These are phyloP conservation scores for Athetis lepigone DNA, from an alignment of 2,888 invertebrate genomes.

Conservation along the genomic window DNA sequence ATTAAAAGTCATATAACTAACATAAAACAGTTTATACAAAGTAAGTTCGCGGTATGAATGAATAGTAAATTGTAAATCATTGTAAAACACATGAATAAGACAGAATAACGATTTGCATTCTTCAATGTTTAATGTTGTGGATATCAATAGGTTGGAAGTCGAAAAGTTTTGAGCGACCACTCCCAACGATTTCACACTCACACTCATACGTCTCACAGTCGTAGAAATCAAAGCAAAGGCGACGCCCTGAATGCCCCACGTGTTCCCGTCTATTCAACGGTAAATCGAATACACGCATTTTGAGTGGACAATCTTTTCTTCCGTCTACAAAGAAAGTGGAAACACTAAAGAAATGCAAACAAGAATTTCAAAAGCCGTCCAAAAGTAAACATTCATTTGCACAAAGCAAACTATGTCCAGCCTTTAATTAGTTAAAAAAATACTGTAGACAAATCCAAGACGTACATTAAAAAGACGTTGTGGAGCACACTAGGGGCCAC, in stretches of 20 bases:
- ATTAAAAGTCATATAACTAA: slow-evolving; percentile 35
- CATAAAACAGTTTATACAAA: slow-evolving; percentile 27
- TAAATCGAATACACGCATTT: slow-evolving; percentile 46
- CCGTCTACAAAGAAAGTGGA: slow-evolving; percentile 21
- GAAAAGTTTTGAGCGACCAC: slow-evolving; percentile 41
- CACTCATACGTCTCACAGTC: slow-evolving; percentile 29
- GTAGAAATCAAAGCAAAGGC: slow-evolving; percentile 41
- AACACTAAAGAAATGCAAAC: slow-evolving; percentile 1
- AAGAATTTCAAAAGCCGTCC: slow-evolving; percentile 1
- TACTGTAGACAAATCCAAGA: slow-evolving; percentile 74
- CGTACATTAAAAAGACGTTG: slow-evolving; percentile 80
- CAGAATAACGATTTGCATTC: slow-evolving; percentile 32
- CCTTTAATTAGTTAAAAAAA: slow-evolving; percentile 65
- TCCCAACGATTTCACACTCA: slow-evolving; percentile 24
- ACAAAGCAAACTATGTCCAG: slow-evolving; percentile 26
- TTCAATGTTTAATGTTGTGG: slow-evolving; percentile 23
- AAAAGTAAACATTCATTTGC: slow-evolving; percentile 23
- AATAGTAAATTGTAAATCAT: slow-evolving; percentile 54
- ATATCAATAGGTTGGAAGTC: slow-evolving; percentile 19
- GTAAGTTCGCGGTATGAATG: slow-evolving; percentile 49
- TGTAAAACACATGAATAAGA: slow-evolving; percentile 49
- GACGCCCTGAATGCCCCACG: slow-evolving; percentile 49
- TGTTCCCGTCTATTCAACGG: slow-evolving; percentile 39
- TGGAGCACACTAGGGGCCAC: slow-evolving; percentile 74
- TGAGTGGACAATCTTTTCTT: slow-evolving; percentile 16